These are phyloP conservation scores for Mola mola DNA, from an alignment of 2,113 vertebrate genomes.

Conservation along the genomic window DNA sequence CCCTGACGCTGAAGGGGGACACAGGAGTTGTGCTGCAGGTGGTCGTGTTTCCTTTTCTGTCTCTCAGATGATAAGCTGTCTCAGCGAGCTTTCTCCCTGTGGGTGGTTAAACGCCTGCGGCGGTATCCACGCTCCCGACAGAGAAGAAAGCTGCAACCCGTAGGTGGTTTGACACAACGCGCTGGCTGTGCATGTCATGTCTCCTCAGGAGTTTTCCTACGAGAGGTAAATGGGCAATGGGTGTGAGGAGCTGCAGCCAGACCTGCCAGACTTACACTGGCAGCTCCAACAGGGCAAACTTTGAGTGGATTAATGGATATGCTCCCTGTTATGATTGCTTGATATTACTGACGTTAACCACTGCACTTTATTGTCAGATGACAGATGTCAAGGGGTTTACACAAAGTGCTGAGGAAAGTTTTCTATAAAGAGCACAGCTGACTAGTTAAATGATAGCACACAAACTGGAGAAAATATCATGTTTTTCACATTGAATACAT, in stretches of 20 bases:
- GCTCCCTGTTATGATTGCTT: too few species aligned
- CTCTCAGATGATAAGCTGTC: slow-evolving; percentile 60
- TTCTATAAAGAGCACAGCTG: too few species aligned
- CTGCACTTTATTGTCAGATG: background rate
- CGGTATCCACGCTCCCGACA: slow-evolving; percentile 37
- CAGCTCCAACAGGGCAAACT: too few species aligned
- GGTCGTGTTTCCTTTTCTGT: slow-evolving; percentile 46
- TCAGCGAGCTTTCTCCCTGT: background rate
- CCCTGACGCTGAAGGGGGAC: slow-evolving; percentile 10
- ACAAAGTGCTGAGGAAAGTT: too few species aligned
- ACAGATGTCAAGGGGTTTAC: too few species aligned
- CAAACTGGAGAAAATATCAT: too few species aligned
- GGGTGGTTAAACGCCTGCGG: slow-evolving; percentile 28
- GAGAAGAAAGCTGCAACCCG: slow-evolving; percentile 36
- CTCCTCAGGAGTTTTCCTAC: background rate
- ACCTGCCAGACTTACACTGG: slow-evolving; percentile 1
- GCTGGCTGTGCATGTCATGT: slow-evolving; percentile 1
- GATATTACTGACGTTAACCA: too few species aligned
- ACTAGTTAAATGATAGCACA: too few species aligned
- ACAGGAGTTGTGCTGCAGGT: slow-evolving; percentile 32
- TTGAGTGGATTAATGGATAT: too few species aligned
- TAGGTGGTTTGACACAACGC: slow-evolving; percentile 7
- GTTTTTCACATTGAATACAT: too few species aligned
- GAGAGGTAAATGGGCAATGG: slow-evolving; percentile 18
- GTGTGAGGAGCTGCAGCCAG: background rate